Base-by-base conservation (phyloP, 2,888 invertebrate genomes). In the Anagyrus pseudococci region DNA sequence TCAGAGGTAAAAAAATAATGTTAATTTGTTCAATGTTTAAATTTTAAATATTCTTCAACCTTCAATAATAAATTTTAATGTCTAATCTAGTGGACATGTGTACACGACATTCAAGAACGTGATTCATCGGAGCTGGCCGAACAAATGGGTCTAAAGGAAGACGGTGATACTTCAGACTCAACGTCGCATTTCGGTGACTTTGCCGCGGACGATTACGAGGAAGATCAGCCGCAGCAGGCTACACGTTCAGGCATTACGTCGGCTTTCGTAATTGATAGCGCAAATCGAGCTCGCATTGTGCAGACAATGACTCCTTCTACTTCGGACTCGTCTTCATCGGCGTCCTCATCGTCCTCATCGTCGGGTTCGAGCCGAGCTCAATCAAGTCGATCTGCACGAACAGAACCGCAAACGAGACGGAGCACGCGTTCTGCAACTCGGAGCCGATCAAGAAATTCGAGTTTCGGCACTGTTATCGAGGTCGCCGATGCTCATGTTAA, bases 101-200 rank as follows among this genome's bases (percentile, higher is more conserved):
- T 97, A 57, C 96, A 97, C 82, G 95, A 96, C 78, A 94, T 97
- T 68, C 94, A 95, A 82, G 88, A 90, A 46, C 81, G 79, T 58
- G 84, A 84, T 4, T 73, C 77, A 10, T 76, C 81, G 15, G 83
- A 84, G 2, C 8, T 29, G 1, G 1, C 29, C 0, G 80, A 83
- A 0, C 73, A 73, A 2, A 43, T 70, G 8, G 75, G 72, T 43
- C 23, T 40, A 17, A 19, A 13, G 29, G 50, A 40, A 13, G 58
- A 50, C 0, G 55, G 40, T 1, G 33, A 20, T 0, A 44, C 37
- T 1, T 22, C 55, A 8, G 26, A 48, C 1, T 53, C 55, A 8
- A 53, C 55, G 1, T 58, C 71, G 0, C 71, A 68, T 13, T 69
- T 70, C 19, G 72, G 70, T 17, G 74, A 75, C n/a, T 65, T 75